Evolutionary conservation across 1,140 invertebrate genomes (phyloP), one percentile per base, ranked within the genome.

Genomic region (Hypothenemus hampei): DNA sequence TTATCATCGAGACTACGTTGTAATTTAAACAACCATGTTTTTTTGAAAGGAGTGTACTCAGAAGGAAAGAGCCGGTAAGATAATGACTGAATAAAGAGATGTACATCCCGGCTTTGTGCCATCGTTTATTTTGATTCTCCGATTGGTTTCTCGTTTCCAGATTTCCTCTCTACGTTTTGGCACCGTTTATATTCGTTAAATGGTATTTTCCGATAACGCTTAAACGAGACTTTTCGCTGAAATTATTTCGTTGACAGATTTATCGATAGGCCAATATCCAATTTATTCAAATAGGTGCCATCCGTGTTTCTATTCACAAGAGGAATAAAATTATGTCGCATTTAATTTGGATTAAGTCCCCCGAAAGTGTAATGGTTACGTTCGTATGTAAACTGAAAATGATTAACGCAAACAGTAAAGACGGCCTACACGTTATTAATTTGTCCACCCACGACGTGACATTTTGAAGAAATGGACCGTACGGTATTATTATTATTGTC

Each of bases 381-480:
- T n/a, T n/a, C n/a, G n/a, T n/a, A n/a, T n/a, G n/a, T n/a, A n/a
- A n/a, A n/a, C n/a, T n/a, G n/a, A n/a, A n/a, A n/a, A n/a, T n/a
- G n/a, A n/a, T n/a, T n/a, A n/a, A n/a, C n/a, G n/a, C n/a, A n/a
- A n/a, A n/a, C n/a, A n/a, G n/a, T n/a, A 37, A 16, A 37, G 35
- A 37, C 13, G 18, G 35, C 35, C 8, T n/a, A 37, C 35, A 37
- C 35, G 35, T 37, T 37, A 37, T 37, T 37, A 52, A 51, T 58
- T 58, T 58, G 48, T 58, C 57, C 57, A 39, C 50, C 50, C 20
- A 58, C 57, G 20, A 15, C 21, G 36, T 39, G 57, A 54, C 52
- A 54, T 54, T 54, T 54, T 46, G 47, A 54, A 54, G 44, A 54
- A 46, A 54, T 54, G 36, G 47, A 53, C 50, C 50, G 50, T 44